Percentiles rank a stretch among this genome's conserved stretches.
Conservation (phyloP, 2,113 vertebrate genomes). For the Erythrocebus patas region DNA sequence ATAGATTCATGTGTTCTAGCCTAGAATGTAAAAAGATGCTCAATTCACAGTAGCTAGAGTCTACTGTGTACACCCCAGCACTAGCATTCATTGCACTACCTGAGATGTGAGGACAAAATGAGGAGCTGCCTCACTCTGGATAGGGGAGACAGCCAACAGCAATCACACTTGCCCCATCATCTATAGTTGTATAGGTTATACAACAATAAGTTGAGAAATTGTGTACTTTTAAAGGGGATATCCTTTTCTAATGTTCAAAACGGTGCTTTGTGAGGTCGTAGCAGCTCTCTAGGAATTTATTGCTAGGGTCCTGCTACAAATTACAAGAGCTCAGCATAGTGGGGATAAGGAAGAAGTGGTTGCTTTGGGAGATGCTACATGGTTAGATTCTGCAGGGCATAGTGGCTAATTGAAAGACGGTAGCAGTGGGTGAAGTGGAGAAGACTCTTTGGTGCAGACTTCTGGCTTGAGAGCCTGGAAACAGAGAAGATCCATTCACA, state of each 20-base stretch:
- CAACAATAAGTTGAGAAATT: neutral
- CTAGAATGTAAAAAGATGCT: neutral
- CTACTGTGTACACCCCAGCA: neutral
- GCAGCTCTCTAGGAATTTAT: neutral
- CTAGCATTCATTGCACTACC: neutral
- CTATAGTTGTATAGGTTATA: neutral
- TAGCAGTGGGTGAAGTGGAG: neutral
- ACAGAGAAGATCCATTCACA: neutral
- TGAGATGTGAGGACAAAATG: neutral
- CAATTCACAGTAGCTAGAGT: neutral
- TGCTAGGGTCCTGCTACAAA: neutral
- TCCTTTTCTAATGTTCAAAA: neutral
- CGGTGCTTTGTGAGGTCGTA: neutral
- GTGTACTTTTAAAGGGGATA: neutral
- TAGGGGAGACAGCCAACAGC: neutral
- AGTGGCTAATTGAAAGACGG: neutral
- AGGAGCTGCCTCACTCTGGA: neutral
- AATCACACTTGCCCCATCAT: neutral
- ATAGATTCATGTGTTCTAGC: neutral
- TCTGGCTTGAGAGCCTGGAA: neutral
- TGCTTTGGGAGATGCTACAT: neutral
- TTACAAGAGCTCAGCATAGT: neutral
- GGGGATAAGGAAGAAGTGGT: neutral
- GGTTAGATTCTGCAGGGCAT: neutral
- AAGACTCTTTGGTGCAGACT: neutral